Evolutionary conservation across 2,797 vertebrate species (phyloP).

Genomic region (Fundulus diaphanus): DNA sequence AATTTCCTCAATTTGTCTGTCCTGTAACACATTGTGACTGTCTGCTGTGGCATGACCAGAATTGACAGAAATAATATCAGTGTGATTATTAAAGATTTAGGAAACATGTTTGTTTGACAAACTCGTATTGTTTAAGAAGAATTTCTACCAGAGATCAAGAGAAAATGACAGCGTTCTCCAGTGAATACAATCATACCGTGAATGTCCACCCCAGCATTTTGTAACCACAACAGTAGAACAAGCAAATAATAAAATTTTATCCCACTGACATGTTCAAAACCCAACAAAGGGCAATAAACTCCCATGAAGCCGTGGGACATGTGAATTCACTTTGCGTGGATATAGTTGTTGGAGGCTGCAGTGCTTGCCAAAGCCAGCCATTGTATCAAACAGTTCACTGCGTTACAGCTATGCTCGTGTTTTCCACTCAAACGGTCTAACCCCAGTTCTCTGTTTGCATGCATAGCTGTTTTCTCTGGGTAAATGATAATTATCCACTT

Average conservation of each 20-base stretch:
- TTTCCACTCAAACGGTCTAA: slow-evolving; percentile 23
- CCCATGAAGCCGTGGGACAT: slow-evolving; percentile 41
- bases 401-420: slow-evolving; percentile 8
- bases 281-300: slow-evolving; percentile 54
- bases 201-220: slow-evolving; percentile 51
- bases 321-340: slow-evolving; percentile 56
- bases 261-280: slow-evolving; percentile 60
- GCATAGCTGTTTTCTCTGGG: slow-evolving; percentile 19
- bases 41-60: slow-evolving; percentile 23
- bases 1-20: slow-evolving; percentile 25
- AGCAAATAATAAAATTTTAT: slow-evolving; percentile 63
- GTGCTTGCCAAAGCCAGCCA: slow-evolving; percentile 38
- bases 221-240: slow-evolving; percentile 65
- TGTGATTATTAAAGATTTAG: slow-evolving; percentile 38
- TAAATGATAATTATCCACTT: slow-evolving; percentile 21
- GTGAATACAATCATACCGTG: slow-evolving; percentile 56
- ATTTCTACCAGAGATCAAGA: slow-evolving; percentile 45
- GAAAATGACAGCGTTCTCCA: slow-evolving; percentile 54
- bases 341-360: slow-evolving; percentile 17
- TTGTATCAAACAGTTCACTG: slow-evolving; percentile 26
- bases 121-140: slow-evolving; percentile 39
- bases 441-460: slow-evolving; percentile 30
- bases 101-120: slow-evolving; percentile 47
- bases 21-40: slow-evolving; percentile 23
- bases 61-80: slow-evolving; percentile 30